Conservation (phyloP, 2,888 invertebrate genomes). For the Phyllotreta cruciferae region DNA sequence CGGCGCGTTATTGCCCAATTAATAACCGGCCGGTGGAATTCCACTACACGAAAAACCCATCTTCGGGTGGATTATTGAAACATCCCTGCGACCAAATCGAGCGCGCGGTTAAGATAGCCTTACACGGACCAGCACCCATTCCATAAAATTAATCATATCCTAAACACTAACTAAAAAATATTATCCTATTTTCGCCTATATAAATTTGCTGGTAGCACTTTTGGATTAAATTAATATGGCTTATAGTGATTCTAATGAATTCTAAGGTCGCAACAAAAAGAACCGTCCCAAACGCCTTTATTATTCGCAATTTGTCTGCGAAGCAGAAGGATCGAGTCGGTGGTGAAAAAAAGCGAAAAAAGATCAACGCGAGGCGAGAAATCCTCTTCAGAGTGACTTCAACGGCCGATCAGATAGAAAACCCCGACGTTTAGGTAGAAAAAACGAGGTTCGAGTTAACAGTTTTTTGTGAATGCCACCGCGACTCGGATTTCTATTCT, state of each 20-base stretch:
- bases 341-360: conserved; percentile 21
- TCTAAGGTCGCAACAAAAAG: conserved; percentile 7
- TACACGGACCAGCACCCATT: conserved; percentile 29
- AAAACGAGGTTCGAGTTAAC: conserved; percentile 53
- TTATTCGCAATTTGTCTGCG: conserved; percentile 18
- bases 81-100: conserved; percentile 55
- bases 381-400: conserved; percentile 52
- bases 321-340: conserved; percentile 5
- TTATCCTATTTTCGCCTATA: background rate
- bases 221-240: background rate
- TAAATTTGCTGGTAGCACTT: background rate
- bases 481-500: conserved; percentile 56
- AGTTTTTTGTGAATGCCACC: conserved; percentile 61
- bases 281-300: conserved; percentile 2
- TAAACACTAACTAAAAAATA: no score
- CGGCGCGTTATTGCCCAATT: conserved; percentile 59
- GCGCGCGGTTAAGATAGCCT: conserved; percentile 54
- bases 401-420: conserved; percentile 57
- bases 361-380: conserved; percentile 40
- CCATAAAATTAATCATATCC: no score
- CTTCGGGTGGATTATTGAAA: conserved; percentile 58
- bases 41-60: conserved; percentile 60
- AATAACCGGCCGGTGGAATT: conserved; percentile 58
- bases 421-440: conserved; percentile 54
- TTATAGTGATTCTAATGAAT: conserved; percentile 1